phyloP scores from a whole-genome alignment of 2,113 vertebrate genomes.

The Gorsachius goisagi region DNA sequence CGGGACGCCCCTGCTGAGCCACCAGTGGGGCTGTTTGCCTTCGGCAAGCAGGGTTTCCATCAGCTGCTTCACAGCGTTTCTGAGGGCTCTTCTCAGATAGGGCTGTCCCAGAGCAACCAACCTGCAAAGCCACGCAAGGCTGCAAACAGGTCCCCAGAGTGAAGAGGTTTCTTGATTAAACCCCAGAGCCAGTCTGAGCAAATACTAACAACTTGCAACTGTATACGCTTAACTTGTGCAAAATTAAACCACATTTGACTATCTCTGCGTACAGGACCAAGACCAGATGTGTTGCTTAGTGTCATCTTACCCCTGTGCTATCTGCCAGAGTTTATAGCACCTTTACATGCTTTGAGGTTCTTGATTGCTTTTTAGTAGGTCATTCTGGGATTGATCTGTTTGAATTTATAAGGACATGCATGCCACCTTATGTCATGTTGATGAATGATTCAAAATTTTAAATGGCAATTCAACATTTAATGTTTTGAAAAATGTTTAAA shows the following conservation, averaged over 20 bases:
- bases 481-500: conserved; percentile 60
- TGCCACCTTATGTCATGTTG: conserved; percentile 32
- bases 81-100: background rate
- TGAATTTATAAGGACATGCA: conserved; percentile 46
- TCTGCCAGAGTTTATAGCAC: conserved; percentile 39
- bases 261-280: background rate
- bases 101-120: background rate
- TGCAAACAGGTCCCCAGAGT: background rate
- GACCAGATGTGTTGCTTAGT: background rate
- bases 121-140: background rate
- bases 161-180: background rate
- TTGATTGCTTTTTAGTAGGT: conserved; percentile 55
- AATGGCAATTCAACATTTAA: conserved; percentile 54
- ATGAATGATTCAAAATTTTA: conserved; percentile 58
- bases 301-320: background rate
- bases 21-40: background rate
- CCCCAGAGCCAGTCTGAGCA: background rate
- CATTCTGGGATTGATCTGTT: conserved; percentile 50
- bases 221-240: background rate
- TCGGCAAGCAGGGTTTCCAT: background rate
- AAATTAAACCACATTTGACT: background rate
- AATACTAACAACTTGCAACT: background rate
- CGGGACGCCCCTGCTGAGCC: background rate
- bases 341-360: conserved; percentile 2
- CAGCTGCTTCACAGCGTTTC: background rate